Evolutionary conservation across 2,113 vertebrate genomes (phyloP), one percentile per base, ranked within the genome.

Genomic region (Amphiprion ocellaris): DNA sequence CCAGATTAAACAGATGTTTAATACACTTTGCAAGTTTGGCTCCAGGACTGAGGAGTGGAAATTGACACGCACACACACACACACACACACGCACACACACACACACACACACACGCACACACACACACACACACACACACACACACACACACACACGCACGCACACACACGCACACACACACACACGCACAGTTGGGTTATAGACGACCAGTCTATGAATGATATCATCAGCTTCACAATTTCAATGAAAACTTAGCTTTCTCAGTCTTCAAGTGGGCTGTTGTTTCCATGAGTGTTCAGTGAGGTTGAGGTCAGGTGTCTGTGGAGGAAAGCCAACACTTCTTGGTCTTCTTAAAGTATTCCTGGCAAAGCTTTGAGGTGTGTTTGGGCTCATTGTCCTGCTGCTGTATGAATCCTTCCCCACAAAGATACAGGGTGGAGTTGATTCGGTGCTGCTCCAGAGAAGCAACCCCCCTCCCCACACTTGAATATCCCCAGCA

Each of bases 1-100:
- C 33, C 64, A 84, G 47, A 82, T 69, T 75, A 65, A 85, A 69
- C 83, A 84, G 81, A 88, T 81, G 66, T 87, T 86, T 46, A 46
- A 30, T 69, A 10, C 23, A 52, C 47, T 49, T 49, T 4, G 47
- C 47, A 2, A 19, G 47, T 19, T 49, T 49, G 10, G 47, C 33
- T 37, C 8, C 33, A 7, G 33, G 33, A 37, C 33, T 37, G 33
- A 37, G 9, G 9, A 37, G 33, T 37, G 33, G 33, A 37, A 37
- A 37, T 37, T 37, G 33, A 37, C 33, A 44, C 41, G 15, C 41
- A 44, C 41, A 44, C 41, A 44, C 11, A 15, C 2, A 44, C 39
- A 12, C 39, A 41, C 39, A 41, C 39, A 5, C 3, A 41, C 39
- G 7, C 39, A 41, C 39, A 41, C 39, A 41, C 39, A 41, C 39